A percentile compares a stretch with the other conserved stretches of the same genome.
These are phyloP conservation scores for Thalassaphorura encarpata DNA, from an alignment of 1,140 invertebrate genomes.

Conservation along the genomic window DNA sequence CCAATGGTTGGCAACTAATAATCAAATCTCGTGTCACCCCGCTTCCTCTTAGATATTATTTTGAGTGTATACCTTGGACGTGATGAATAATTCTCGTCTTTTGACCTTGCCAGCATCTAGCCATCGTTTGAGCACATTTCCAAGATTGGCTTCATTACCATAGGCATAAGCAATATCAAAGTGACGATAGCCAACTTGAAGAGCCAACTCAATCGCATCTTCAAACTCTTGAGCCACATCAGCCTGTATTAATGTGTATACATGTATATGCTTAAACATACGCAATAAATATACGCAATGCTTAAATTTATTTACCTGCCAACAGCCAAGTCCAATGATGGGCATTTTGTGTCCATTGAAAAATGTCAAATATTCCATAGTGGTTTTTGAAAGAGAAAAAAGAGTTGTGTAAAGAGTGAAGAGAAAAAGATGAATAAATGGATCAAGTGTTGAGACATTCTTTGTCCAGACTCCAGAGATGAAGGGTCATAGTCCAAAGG, in stretches of 20 bases:
- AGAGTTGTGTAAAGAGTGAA: no score
- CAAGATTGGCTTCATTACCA: constrained; percentile 36
- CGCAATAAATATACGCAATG: background rate
- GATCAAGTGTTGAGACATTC: no score
- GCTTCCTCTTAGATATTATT: background rate
- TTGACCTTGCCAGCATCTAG: constrained; percentile 34
- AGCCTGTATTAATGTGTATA: background rate
- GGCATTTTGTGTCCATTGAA: background rate
- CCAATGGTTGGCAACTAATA: constrained; percentile 34
- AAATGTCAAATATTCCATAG: no score
- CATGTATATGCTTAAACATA: background rate
- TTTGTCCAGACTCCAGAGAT: no score
- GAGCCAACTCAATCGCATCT: constrained; percentile 33
- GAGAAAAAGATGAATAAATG: no score
- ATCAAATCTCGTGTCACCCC: background rate
- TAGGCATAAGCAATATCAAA: constrained; percentile 37
- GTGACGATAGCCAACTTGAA: constrained; percentile 36
- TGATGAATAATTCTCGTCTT: constrained; percentile 38
- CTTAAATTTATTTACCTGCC: background rate
- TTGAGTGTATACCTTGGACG: constrained; percentile 35
- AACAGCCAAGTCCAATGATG: background rate
- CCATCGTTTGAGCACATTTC: constrained; percentile 34
- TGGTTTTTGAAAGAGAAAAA: no score
- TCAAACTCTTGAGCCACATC: constrained; percentile 27
- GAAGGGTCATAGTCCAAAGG: no score